Conservation (phyloP, 2,888 invertebrate species). For the Lepidonotus clava region DNA sequence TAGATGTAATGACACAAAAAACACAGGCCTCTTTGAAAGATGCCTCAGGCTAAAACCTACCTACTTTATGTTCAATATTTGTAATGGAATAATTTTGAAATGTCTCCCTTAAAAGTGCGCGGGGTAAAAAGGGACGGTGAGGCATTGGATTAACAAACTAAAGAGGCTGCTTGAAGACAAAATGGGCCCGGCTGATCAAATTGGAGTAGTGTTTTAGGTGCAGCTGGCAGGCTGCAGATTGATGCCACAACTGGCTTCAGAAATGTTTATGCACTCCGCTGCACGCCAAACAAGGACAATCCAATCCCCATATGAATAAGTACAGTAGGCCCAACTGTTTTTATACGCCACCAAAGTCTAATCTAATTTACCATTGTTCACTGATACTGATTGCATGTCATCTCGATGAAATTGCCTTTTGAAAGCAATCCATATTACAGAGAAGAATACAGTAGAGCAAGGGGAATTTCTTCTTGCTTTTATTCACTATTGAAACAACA, state of each 20-base stretch:
- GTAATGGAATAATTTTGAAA: conserved; percentile 52
- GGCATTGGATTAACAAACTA: conserved; percentile 40
- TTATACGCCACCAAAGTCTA: not conserved
- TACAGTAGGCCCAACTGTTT: not conserved
- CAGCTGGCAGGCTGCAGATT: conserved; percentile 28
- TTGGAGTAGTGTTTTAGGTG: conserved; percentile 32
- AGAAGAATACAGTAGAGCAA: no score
- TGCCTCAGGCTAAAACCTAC: conserved; percentile 37
- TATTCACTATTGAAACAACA: no score
- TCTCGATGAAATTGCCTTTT: conserved; percentile 37
- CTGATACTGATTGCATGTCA: conserved; percentile 47
- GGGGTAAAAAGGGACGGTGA: not conserved
- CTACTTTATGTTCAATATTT: conserved; percentile 51
- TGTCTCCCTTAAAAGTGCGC: conserved; percentile 26
- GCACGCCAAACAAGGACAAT: not conserved
- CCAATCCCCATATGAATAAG: not conserved
- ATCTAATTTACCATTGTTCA: conserved; percentile 43
- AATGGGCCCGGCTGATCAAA: conserved; percentile 41
- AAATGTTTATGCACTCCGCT: not conserved
- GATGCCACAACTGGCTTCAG: not conserved
- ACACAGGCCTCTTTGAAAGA: conserved; percentile 27
- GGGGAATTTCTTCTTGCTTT: no score
- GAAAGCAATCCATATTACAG: conserved; percentile 40
- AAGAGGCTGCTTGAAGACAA: conserved; percentile 31
- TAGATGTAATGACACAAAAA: conserved; percentile 13